phyloP scores from a whole-genome alignment of 2,797 vertebrate genomes.

The Glyptemys insculpta region DNA sequence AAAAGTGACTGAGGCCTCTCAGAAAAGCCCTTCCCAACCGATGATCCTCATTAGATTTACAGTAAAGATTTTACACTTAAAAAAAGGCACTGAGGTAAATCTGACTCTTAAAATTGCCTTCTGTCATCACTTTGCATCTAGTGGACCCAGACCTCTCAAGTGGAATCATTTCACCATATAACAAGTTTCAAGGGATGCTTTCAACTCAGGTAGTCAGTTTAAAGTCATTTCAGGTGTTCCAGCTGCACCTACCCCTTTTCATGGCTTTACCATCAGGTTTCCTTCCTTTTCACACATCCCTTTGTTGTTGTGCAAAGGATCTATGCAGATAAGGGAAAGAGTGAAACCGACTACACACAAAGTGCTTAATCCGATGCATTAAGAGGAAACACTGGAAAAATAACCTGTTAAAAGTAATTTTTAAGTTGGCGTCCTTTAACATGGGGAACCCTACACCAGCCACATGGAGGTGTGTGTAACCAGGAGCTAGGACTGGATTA shows the following conservation, averaged over 20 bases:
- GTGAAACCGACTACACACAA: background rate
- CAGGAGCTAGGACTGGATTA: fast-evolving
- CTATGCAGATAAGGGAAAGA: background rate
- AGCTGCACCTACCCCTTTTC: fast-evolving
- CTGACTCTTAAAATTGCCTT: background rate
- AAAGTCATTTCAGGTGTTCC: fast-evolving
- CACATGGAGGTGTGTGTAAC: fast-evolving
- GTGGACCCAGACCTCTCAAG: background rate
- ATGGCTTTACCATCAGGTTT: fast-evolving
- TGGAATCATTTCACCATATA: background rate
- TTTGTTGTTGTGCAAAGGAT: background rate
- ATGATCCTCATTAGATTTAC: conserved; percentile 27
- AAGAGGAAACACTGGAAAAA: fast-evolving
- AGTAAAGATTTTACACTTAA: conserved; percentile 31
- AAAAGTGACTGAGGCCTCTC: background rate
- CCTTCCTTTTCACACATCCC: fast-evolving
- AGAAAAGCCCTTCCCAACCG: conserved; percentile 3
- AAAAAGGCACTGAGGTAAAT: conserved; percentile 82
- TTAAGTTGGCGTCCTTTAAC: fast-evolving
- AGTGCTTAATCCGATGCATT: fast-evolving
- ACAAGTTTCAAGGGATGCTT: fast-evolving
- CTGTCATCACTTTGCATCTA: background rate
- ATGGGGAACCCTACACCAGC: background rate
- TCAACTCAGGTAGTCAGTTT: fast-evolving
- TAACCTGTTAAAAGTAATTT: background rate